A percentile compares a stretch with the other conserved stretches of the same genome.
Evolutionary conservation across 1,140 invertebrate genomes (phyloP).

Genomic region (Atta cephalotes): DNA sequence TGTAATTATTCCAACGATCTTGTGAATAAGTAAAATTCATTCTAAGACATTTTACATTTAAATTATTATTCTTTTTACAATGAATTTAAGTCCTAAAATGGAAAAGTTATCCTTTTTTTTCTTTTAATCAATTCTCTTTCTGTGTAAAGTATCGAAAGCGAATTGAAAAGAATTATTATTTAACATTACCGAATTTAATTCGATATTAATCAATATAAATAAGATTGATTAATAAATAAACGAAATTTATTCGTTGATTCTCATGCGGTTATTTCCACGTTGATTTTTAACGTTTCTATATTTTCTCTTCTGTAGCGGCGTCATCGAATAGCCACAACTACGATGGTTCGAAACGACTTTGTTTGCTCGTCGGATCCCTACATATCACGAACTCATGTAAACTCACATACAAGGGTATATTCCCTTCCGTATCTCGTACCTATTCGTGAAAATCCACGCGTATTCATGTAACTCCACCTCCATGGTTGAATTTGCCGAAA

Average conservation of each 20-base stretch:
- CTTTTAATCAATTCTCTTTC: background rate
- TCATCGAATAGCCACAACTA: constrained; percentile 34
- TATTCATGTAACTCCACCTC: constrained; percentile 60
- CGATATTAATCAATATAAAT: background rate
- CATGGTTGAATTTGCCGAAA: constrained; percentile 57
- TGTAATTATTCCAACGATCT: background rate
- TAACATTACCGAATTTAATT: background rate
- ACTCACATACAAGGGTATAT: constrained; percentile 31
- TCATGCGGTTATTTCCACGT: background rate
- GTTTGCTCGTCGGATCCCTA: constrained; percentile 53
- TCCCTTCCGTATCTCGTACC: background rate
- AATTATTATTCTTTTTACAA: background rate
- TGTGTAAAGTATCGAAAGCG: background rate
- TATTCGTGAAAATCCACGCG: constrained; percentile 45
- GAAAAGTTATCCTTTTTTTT: background rate
- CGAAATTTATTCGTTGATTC: background rate
- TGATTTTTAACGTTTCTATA: background rate
- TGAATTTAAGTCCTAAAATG: background rate
- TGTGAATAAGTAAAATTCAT: background rate
- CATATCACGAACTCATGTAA: constrained; percentile 40
- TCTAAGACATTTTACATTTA: background rate
- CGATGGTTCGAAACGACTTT: constrained; percentile 46
- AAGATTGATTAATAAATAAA: background rate
- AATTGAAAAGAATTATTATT: background rate
- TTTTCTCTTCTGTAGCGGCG: constrained; percentile 16